Base-by-base conservation (phyloP, 2,888 invertebrate species). In the Drosophila cognata region DNA sequence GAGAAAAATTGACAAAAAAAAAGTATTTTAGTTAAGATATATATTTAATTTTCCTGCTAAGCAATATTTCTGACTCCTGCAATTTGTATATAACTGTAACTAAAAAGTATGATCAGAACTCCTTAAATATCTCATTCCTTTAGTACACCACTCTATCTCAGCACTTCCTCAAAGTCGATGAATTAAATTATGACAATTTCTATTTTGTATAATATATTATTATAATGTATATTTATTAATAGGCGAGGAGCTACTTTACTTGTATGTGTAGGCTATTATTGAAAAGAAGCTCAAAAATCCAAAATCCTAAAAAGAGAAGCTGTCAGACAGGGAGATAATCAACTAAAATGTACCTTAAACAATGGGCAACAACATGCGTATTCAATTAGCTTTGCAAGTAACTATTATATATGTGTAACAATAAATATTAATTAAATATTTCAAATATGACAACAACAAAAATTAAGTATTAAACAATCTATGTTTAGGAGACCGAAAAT, bases 351-450 rank as follows among this genome's bases (percentile, higher is more conserved):
- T 85, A 85, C 85, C 85, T 85, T 88, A 87, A 70, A 77, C 43
- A 65, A 52, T 69, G 75, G 70, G 66, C 61, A 78, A 72, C 71
- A 79, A 81, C 29, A 82, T 84, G 77, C 68, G 79, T 89, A 89
- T 84, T 84, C 63, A 84, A 83, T 84, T 86, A 84, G 84, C 84
- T 89, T 89, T 89, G 81, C 76, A 60, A 85, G 61, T 66, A 72
- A 77, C 50, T 46, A 56, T 63, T 36, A 58, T 63, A 59, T 72
- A 64, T 73, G 36, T 52, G n/a, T 63, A 75, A 61, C 36, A 52
- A 56, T 55, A 58, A 48, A 36, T 63, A 35, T 38, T 31, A 50
- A 57, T 43, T n/a, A 69, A 78, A 71, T 73, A 74, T 74, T 74
- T 46, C 29, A 63, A 79, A 72, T 59, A 74, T 76, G 55, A 57